Percentiles rank a stretch among this genome's conserved stretches.
Conservation (phyloP, 2,888 invertebrate species). For the Clivina fossor region DNA sequence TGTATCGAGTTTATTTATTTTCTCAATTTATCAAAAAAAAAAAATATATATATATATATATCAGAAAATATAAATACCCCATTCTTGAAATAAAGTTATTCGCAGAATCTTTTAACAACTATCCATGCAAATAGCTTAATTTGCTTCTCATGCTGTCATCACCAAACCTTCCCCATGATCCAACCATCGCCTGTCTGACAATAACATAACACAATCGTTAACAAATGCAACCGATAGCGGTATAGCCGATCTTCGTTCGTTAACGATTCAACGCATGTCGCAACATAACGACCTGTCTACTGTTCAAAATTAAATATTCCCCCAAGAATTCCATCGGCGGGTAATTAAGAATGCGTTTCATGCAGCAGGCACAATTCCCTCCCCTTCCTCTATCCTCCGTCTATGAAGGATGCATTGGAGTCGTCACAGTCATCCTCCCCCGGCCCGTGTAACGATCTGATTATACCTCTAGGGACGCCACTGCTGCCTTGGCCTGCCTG, state of each 20-base stretch:
- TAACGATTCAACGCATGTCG: constrained; percentile 26
- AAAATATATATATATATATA: no score
- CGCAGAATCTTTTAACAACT: no score
- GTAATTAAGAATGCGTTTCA: constrained; percentile 32
- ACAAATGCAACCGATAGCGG: background rate
- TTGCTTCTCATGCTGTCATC: no score
- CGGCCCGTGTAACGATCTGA: constrained; percentile 28
- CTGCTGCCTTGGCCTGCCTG: background rate
- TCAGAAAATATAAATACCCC: no score
- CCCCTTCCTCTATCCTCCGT: background rate
- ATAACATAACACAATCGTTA: background rate
- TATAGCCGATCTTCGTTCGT: constrained; percentile 17
- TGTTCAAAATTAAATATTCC: constrained; percentile 35
- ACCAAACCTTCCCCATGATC: background rate
- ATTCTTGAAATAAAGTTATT: no score
- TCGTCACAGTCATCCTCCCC: constrained; percentile 15
- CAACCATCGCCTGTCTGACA: background rate
- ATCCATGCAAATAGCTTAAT: no score
- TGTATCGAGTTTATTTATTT: no score
- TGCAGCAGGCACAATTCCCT: background rate
- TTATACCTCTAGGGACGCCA: constrained; percentile 16
- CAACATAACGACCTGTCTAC: constrained; percentile 34
- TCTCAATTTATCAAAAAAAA: no score
- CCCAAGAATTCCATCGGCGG: constrained; percentile 32
- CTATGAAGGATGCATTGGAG: background rate